Percentiles rank a stretch among this genome's conserved stretches.
Evolutionary conservation across 2,888 invertebrate genomes (phyloP).

Genomic region (Nemoura dubitans): DNA sequence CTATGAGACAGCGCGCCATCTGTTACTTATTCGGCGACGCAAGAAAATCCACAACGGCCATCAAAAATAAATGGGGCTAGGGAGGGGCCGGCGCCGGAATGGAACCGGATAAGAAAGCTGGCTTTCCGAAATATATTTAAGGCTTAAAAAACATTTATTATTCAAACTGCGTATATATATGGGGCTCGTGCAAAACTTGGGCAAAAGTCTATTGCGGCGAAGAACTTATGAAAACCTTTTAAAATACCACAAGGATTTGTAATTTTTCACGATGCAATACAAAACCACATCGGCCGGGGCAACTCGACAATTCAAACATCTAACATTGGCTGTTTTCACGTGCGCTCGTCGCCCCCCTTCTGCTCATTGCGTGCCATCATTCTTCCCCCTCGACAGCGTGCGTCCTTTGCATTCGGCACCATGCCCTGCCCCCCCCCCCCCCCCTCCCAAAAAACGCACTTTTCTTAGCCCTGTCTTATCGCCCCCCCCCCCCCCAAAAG

Average conservation of each 20-base stretch:
- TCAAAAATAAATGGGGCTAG: constrained; percentile 9
- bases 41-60: background rate
- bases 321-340: too few species aligned
- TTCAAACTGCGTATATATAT: background rate
- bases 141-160: background rate
- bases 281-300: background rate
- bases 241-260: background rate
- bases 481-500: background rate
- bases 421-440: background rate
- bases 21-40: background rate
- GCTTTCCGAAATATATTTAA: background rate
- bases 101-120: background rate
- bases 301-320: background rate
- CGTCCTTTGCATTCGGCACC: background rate
- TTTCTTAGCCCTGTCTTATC: background rate
- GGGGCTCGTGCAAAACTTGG: background rate
- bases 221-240: background rate
- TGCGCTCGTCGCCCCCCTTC: background rate
- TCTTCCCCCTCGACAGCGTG: background rate
- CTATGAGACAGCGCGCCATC: background rate
- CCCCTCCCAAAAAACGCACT: too few species aligned
- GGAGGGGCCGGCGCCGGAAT: background rate
- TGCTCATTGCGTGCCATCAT: background rate
- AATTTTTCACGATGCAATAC: constrained; percentile 1
- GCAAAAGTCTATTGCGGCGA: background rate